Evolutionary conservation across 2,888 invertebrate genomes (phyloP), one percentile per base, ranked within the genome.

Genomic region (Cancer borealis): DNA sequence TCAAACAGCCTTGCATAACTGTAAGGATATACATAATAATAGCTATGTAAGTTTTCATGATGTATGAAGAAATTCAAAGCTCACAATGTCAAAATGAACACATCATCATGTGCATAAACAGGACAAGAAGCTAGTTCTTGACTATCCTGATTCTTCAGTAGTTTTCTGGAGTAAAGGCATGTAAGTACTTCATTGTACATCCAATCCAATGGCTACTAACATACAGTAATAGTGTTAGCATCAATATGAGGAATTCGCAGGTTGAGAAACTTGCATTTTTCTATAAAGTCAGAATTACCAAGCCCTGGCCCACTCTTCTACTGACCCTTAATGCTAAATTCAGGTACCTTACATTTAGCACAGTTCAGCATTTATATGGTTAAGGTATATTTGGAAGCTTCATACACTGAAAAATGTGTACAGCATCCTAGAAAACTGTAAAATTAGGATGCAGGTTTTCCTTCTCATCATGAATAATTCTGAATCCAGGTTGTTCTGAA

Each of bases 261-360:
- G 66, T 91, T 91, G 66, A 66, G 45, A 92, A 92, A 79, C 54
- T 84, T 84, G 84, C 84, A 84, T 30, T 84, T 84, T 87, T n/a
- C 26, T 92, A 73, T 26, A 47, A 26, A 92, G 84, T 87, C 39
- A 46, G 54, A 73, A 84, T 90, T 87, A 46, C 54, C 91, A 91
- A 91, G 91, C 92, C 94, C 91, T 88, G 92, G 92, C 89, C 92
- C 92, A 92, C 46, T 92, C 92, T 89, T 88, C 94, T 94, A 66
- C 92, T 89, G 94, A 92, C 92, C 94, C 94, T 94, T 94, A 94
- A 94, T 89, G 92, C 94, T 94, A 94, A 84, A 94, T 92, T 94
- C 94, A 94, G 94, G 94, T 94, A 94, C 94, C 94, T 94, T 92
- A 94, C 94, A 94, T 92, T 94, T 94, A 94, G 94, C 94, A 94